Percentiles rank a stretch among this genome's conserved stretches.
phyloP scores from a whole-genome alignment of 2,888 invertebrate genomes.

The Agriopis marginaria region DNA sequence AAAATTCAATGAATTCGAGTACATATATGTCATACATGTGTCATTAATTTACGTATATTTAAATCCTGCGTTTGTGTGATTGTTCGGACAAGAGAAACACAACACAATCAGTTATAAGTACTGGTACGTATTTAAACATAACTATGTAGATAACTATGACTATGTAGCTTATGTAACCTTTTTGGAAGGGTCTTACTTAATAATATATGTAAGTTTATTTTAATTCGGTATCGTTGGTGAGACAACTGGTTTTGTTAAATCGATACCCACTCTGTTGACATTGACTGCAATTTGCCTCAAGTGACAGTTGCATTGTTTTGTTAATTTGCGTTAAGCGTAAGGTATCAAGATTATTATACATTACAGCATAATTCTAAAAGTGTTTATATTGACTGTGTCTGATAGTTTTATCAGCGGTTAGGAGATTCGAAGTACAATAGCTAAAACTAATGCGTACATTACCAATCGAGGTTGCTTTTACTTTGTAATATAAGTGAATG shows the following conservation, averaged over 20 bases:
- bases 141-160: not conserved
- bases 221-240: slow-evolving; percentile 1
- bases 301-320: slow-evolving; percentile 29
- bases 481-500: slow-evolving; percentile 22
- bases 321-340: slow-evolving; percentile 13
- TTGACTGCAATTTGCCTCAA: slow-evolving; percentile 22
- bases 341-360: slow-evolving; percentile 4
- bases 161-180: not conserved
- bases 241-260: slow-evolving; percentile 36
- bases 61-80: too few species aligned
- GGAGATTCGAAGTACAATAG: slow-evolving; percentile 27
- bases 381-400: slow-evolving; percentile 1
- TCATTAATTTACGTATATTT: too few species aligned
- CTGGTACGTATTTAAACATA: too few species aligned
- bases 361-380: not conserved
- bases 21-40: too few species aligned
- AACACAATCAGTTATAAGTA: too few species aligned
- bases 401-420: slow-evolving; percentile 5
- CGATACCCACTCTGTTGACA: slow-evolving; percentile 29
- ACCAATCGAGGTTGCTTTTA: slow-evolving; percentile 30
- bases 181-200: not conserved
- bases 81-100: too few species aligned
- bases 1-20: too few species aligned
- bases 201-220: not conserved
- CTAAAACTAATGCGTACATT: slow-evolving; percentile 21